These are phyloP conservation scores for Lepidotrigona ventralis DNA, from an alignment of 1,140 invertebrate genomes.

Conservation along the genomic window DNA sequence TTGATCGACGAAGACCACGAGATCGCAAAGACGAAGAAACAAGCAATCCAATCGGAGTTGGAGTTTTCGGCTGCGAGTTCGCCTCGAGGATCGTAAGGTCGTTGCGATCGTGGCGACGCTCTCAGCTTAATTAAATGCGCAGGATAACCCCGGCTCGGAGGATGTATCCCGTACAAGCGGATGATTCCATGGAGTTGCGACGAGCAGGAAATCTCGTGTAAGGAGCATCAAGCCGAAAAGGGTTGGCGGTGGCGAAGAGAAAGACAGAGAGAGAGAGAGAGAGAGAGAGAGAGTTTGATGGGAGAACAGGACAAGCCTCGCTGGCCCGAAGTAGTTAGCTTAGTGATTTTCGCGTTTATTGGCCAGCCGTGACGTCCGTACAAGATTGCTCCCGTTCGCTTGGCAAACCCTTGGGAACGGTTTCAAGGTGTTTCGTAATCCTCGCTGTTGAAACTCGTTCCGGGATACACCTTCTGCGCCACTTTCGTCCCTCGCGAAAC, in stretches of 20 bases:
- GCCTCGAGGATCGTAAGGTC: constrained; percentile 62
- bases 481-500: constrained; percentile 29
- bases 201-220: constrained; percentile 33
- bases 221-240: constrained; percentile 65
- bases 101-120: constrained; percentile 53
- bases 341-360: constrained; percentile 77
- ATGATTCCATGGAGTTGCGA: constrained; percentile 43
- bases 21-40: background rate
- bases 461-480: constrained; percentile 29
- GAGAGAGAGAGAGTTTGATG: constrained; percentile 12
- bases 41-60: constrained; percentile 46
- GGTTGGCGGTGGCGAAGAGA: constrained; percentile 25
- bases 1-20: background rate
- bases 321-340: constrained; percentile 71
- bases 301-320: constrained; percentile 60
- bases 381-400: constrained; percentile 74
- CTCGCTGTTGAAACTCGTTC: constrained; percentile 53
- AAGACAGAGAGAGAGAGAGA: too few species aligned
- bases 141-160: constrained; percentile 34
- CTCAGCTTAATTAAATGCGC: constrained; percentile 73
- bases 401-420: constrained; percentile 62
- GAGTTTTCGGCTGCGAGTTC: constrained; percentile 23
- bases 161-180: constrained; percentile 47
- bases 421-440: constrained; percentile 72
- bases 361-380: constrained; percentile 69